Evolutionary conservation across 2,888 invertebrate genomes (phyloP).

Genomic region (Acanthopleura granulata): DNA sequence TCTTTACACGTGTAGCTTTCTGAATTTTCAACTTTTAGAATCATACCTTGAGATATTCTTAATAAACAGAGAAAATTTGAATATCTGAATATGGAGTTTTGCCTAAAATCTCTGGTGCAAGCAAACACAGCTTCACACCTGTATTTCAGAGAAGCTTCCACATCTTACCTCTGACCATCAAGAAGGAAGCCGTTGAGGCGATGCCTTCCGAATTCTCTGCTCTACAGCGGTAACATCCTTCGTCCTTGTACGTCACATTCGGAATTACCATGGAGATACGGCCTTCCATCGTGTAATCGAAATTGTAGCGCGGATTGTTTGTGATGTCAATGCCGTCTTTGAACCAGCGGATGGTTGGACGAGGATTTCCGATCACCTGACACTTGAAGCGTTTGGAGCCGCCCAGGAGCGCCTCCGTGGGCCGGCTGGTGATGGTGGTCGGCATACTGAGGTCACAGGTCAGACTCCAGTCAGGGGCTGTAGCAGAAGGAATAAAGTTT

Average conservation of each 20-base stretch:
- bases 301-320: conserved; percentile 54
- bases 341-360: conserved; percentile 66
- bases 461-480: no score
- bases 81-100: no score
- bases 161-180: conserved; percentile 63
- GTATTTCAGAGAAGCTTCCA: neutral
- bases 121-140: no score
- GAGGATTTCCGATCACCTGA: conserved; percentile 65
- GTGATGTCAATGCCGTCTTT: conserved; percentile 67
- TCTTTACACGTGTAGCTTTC: no score
- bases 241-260: conserved; percentile 58
- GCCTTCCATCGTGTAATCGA: conserved; percentile 55
- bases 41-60: no score
- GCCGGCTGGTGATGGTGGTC: conserved; percentile 32
- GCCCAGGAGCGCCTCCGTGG: conserved; percentile 52
- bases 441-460: neutral
- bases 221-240: conserved; percentile 65
- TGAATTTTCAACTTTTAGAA: no score
- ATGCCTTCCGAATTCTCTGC: conserved; percentile 68
- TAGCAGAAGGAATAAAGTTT: no score
- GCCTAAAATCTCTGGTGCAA: no score
- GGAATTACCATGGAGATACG: conserved; percentile 61
- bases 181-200: conserved; percentile 66
- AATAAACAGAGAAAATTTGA: no score
- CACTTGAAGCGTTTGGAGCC: conserved; percentile 66